Evolutionary conservation across 2,888 invertebrate species (phyloP).

Genomic region (Tetramorium bicarinatum): DNA sequence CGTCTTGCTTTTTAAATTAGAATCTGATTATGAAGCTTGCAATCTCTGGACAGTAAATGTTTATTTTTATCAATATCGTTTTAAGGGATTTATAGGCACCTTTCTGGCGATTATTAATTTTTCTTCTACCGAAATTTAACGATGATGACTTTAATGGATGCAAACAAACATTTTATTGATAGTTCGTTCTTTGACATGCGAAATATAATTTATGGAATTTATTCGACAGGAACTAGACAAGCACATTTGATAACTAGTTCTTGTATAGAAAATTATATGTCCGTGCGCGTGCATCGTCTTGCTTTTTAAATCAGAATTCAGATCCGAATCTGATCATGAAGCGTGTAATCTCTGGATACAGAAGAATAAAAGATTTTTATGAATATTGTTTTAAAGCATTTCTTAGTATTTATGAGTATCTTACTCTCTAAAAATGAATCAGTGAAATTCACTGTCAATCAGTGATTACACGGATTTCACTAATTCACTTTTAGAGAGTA

Average conservation of each 20-base stretch:
- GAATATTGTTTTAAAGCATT: neutral
- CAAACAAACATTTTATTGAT: neutral
- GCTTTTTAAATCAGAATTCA: neutral
- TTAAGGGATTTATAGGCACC: too few relatives aligned
- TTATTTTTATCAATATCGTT: slow-evolving; percentile 6
- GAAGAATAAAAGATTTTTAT: neutral
- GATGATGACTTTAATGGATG: neutral
- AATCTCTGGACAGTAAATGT: neutral
- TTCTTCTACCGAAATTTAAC: neutral
- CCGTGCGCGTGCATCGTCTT: neutral
- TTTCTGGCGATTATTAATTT: slow-evolving; percentile 30
- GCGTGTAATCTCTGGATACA: neutral
- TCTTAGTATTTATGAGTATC: too few relatives aligned
- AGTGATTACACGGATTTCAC: too few relatives aligned
- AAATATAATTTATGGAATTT: neutral
- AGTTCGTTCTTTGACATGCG: neutral
- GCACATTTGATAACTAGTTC: neutral
- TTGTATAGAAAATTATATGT: neutral
- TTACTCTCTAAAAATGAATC: too few relatives aligned
- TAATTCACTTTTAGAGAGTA: too few relatives aligned
- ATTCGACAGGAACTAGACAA: neutral
- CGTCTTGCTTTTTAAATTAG: neutral
- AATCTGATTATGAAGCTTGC: neutral
- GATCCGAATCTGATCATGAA: neutral
- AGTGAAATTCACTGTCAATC: too few relatives aligned